Percentiles rank a stretch among this genome's conserved stretches.
Conservation (phyloP, 2,888 invertebrate species). For the Ashinkailepas kermadecensis region DNA sequence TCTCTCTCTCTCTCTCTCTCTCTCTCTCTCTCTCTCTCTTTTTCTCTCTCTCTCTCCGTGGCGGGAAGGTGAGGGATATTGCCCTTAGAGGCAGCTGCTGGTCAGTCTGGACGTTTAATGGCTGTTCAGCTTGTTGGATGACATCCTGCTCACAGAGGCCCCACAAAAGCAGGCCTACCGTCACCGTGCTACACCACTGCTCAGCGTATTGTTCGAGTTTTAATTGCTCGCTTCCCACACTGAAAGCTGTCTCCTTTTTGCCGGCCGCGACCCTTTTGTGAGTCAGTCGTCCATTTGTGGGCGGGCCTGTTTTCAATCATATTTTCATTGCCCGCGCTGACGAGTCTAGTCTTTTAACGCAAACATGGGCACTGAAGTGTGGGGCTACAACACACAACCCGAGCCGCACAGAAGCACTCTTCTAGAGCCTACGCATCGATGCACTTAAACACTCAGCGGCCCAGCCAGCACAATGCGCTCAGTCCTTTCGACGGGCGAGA, state of each 20-base stretch:
- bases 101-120: not conserved
- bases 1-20: slow-evolving; percentile 14
- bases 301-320: not conserved
- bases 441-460: not conserved
- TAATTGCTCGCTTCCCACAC: slow-evolving; percentile 8
- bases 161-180: not conserved
- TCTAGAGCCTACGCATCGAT: not conserved
- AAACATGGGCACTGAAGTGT: not conserved
- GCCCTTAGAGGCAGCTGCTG: not conserved
- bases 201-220: not conserved
- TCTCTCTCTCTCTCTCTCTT: slow-evolving; percentile 21
- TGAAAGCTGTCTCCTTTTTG: not conserved
- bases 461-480: not conserved
- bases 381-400: not conserved
- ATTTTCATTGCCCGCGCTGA: not conserved
- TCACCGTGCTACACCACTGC: not conserved
- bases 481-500: not conserved
- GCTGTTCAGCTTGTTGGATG: not conserved
- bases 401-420: not conserved
- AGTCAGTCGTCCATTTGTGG: not conserved
- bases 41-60: slow-evolving; percentile 21
- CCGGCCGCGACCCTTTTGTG: not conserved
- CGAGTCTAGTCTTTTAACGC: not conserved
- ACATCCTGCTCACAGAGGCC: not conserved
- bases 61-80: not conserved